Evolutionary conservation across 2,797 vertebrate genomes (phyloP), one percentile per base, ranked within the genome.

Genomic region (Poecilia wingei): DNA sequence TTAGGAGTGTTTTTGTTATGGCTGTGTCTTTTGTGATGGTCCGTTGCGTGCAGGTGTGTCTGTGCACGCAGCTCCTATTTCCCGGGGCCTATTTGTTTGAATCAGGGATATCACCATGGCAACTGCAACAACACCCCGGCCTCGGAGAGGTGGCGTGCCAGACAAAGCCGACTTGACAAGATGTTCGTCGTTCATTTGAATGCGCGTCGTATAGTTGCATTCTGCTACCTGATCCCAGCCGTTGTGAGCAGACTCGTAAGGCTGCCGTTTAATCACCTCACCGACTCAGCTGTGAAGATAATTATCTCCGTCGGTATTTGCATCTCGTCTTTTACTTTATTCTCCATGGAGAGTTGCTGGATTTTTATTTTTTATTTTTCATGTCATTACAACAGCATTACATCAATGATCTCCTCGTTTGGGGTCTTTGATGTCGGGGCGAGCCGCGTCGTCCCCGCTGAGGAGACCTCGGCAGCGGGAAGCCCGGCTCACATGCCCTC

Each of bases 351-450:
- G 78, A 83, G 90, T 84, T 75, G 85, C 46, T 6, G 51, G 33
- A 81, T 91, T 89, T 92, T 43, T n/a, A 0, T 20, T 51, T n/a
- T 57, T 1, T 31, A 31, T 16, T 61, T 61, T 93, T 88, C 83
- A 79, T 84, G 79, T 88, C 84, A 88, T 94, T 93, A 90, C 87
- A 92, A 84, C 91, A 88, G 75, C 74, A 75, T 91, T 91, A 90
- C 92, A 91, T 92, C 89, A 91, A 90, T 88, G 88, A 46, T 74
- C 82, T 80, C 78, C 86, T 80, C 59, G 69, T 45, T 70, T 33
- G 33, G 46, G 57, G 76, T 79, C 88, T 93, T 91, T 92, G 90
- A 92, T 89, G 84, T 90, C 0, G 64, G 84, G 75, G 80, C 78
- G 84, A 85, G 82, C 75, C 25, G 7, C 87, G 86, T 86, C 77